Base-by-base conservation (phyloP, 2,797 vertebrate genomes). In the Tympanoctomys barrerae region DNA sequence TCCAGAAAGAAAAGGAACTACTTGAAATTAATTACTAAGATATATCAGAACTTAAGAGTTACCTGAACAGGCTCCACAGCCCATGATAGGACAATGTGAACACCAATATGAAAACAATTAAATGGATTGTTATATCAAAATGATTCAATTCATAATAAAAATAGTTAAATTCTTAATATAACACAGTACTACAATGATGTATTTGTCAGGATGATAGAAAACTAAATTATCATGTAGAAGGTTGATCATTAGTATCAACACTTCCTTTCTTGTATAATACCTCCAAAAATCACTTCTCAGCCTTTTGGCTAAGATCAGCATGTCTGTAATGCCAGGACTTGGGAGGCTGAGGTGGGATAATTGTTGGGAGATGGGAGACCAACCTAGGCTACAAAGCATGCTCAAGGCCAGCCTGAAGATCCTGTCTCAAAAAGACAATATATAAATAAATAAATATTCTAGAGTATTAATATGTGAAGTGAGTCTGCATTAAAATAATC, bases 91-190 rank as follows among this genome's bases (percentile, higher is more conserved):
- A 80, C 33, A 64, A 78, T 62, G 11, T 78, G 71, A 64, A 88
- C 12, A 26, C 31, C 2, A 64, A 11, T 18, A 88, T 49, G 57
- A 88, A 77, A 77, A 62, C 33, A 64, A 62, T 19, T 22, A 49
- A 64, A 68, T 18, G 14, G 64, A 68, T 52, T 71, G 26, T 71
- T 33, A 26, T 39, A 61, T 66, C 28, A 46, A 85, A 70, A 85
- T 85, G 70, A n/a, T 78, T 89, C 61, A 70, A 68, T 57, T 68
- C 61, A 39, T 68, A 59, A 78, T 59, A 86, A 68, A 86, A 92
- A 33, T 78, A 86, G 11, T 18, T 66, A 52, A 68, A 31, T 78
- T 78, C 52, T 59, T 36, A 77, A 79, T 33, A 57, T 39, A 78
- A 70, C 61, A 61, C 78, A 39, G 49, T 70, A 84, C 39, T 89